Base-by-base conservation (phyloP, 1,140 invertebrate genomes). In the Trypoxylus dichotomus region DNA sequence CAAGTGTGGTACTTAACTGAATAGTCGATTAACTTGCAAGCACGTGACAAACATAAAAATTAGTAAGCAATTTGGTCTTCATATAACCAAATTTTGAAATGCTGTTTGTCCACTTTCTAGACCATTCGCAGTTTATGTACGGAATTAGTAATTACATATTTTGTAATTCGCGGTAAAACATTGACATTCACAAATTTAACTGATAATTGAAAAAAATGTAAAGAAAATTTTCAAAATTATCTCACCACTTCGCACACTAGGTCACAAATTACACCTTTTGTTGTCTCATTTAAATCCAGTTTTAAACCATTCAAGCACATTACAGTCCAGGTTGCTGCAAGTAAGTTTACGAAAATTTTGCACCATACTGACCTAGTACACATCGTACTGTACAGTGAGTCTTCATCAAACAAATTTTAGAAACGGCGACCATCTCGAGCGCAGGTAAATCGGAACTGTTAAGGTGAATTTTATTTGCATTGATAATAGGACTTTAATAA, bases 381-480 rank as follows among this genome's bases (percentile, higher is more conserved):
- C 47, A 54, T 54, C 19, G 47, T 54, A 54, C 2, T 8, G 10
- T 37, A 8, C 10, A 37, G 32, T 7, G 32, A 37, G 32, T 37
- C 11, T 19, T 54, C 47, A 54, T 54, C 47, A 68, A 1, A 15
- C 7, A 8, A 25, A 29, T 24, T 68, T 68, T 24, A 29, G 24
- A 68, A 68, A 11, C 21, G 27, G 2, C 24, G 24, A 68, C 60
- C 60, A 68, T 68, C 24, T 68, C 60, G 60, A 6, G 7, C 60
- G 27, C 60, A 68, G 60, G 60, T 68, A 68, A 25, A 24, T 68
- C 60, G 60, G 19, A 27, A 68, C 60, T 68, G 13, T 68, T 24
- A 68, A 68, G 60, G 24, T 29, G 60, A 68, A 68, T 68, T 68
- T 68, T 68, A 27, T 68, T 68, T 68, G 60, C 60, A 27, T 68